Base-by-base conservation (phyloP, 2,113 vertebrate genomes). In the Penelope pileata region DNA sequence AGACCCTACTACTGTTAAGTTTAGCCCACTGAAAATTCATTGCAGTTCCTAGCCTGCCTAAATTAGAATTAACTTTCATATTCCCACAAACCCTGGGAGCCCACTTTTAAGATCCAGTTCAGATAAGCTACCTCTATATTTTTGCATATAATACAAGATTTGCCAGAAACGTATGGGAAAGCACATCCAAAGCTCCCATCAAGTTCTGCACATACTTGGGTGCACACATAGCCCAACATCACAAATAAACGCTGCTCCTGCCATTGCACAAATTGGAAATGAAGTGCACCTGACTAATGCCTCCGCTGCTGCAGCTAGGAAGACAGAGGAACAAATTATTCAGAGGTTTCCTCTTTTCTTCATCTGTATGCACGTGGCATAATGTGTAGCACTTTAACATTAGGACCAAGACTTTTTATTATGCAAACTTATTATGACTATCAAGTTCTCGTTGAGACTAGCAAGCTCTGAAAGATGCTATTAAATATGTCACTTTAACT, bases 361-460 rank as follows among this genome's bases (percentile, higher is more conserved):
- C 83, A 80, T 94, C 64, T 80, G 40, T n/a, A 93, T 95, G 68
- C 75, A 4, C 3, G 32, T 12, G 75, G 78, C 42, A 34, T 60
- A 88, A 48, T 3, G 12, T 7, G 51, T 13, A 54, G 69, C 24
- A 66, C 90, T 96, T 93, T 95, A 95, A 96, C 78, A 86, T 67
- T 70, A 85, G 74, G 80, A 86, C 85, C 82, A 51, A 78, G 75
- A 93, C 91, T 91, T 92, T 94, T 27, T 89, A 89, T 92, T 94
- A 92, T 87, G 63, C 60, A 93, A 96, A 97, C 83, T 91, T 94
- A 74, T 58, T 83, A 81, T 93, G 91, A 93, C 93, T 66, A 67
- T 91, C 93, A 91, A 75, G 82, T 70, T 90, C 95, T 95, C 58
- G 5, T 0, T 32, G 75, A 90, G 74, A 50, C 68, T 94, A 96